Base-by-base conservation (phyloP, 2,113 vertebrate genomes). In the Hyperopisus bebe region DNA sequence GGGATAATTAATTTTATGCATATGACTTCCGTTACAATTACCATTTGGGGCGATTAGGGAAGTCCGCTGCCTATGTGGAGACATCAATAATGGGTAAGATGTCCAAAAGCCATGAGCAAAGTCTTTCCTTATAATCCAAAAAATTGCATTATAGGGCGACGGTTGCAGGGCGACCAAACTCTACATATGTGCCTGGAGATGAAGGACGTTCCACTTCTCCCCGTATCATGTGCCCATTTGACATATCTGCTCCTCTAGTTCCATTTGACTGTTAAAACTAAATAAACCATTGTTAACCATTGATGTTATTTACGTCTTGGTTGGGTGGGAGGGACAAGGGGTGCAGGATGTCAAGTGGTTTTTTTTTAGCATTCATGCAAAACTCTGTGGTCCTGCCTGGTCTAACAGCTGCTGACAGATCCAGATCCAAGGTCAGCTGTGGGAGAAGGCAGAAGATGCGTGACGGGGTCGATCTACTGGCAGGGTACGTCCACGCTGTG, bases 21-120 rank as follows among this genome's bases (percentile, higher is more conserved):
- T 97, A 97, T 97, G 96, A 96, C 96, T 97, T 97, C 97, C 96
- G 96, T 96, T 96, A 97, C 96, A 97, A 97, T 99, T 97, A 97
- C 96, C 93, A 91, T 89, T 91, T 70, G 9, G 91, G 91, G 93
- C 94, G 94, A 95, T 94, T 94, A 94, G 94, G 95, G 95, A 95
- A 96, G 96, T 96, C 96, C 95, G 95, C 94, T 94, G 95, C 95
- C 89, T 95, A 93, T 95, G 95, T 95, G 94, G 95, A 95, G 94
- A 92, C 95, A 95, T 96, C 95, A 95, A 96, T 96, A 96, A 96
- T 94, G 95, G 80, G 92, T 91, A 83, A 90, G 91, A 94, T 90
- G 89, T 94, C 92, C 91, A 85, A 91, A 90, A 90, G 90, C 87
- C 90, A 47, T 55, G 91, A 89, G 89, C 51, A 89, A 80, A 91